phyloP scores from a whole-genome alignment of 2,888 invertebrate species.

The Seira musarum region DNA sequence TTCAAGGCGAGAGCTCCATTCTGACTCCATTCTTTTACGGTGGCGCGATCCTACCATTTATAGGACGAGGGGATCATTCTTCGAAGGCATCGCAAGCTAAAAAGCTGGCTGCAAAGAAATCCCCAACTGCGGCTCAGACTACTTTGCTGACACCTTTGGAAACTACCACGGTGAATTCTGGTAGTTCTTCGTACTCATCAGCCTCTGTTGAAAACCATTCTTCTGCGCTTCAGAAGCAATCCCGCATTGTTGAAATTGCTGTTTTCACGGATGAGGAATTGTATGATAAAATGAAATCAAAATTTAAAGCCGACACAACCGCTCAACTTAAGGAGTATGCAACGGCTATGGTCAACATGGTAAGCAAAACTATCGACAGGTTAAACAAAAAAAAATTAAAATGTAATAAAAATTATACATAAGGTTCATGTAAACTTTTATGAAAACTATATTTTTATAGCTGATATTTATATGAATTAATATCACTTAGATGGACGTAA shows the following conservation, averaged over 20 bases:
- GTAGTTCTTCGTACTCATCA: constrained; percentile 15
- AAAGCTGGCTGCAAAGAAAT: constrained; percentile 31
- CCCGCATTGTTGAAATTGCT: constrained; percentile 70
- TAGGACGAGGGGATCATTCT: constrained; percentile 22
- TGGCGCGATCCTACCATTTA: constrained; percentile 36
- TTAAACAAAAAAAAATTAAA: too few relatives aligned
- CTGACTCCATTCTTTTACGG: constrained; percentile 48
- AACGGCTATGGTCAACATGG: constrained; percentile 69
- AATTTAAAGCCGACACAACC: constrained; percentile 62
- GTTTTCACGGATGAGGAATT: constrained; percentile 71
- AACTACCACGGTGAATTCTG: not conserved
- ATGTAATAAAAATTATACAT: too few relatives aligned
- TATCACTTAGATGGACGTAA: constrained; percentile 70
- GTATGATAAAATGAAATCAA: constrained; percentile 65
- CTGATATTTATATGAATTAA: constrained; percentile 1
- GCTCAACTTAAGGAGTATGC: constrained; percentile 67
- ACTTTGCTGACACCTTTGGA: constrained; percentile 41
- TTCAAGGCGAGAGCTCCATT: constrained; percentile 49
- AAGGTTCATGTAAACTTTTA: too few relatives aligned
- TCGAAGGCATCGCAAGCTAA: constrained; percentile 26
- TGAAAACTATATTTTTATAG: too few relatives aligned
- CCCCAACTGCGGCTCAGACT: constrained; percentile 19
- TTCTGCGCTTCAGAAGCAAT: not conserved
- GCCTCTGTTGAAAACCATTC: constrained; percentile 24
- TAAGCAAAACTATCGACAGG: too few relatives aligned